A percentile compares a stretch with the other conserved stretches of the same genome.
These are phyloP conservation scores for Butorides virescens DNA, from an alignment of 2,113 vertebrate species.

Conservation along the genomic window DNA sequence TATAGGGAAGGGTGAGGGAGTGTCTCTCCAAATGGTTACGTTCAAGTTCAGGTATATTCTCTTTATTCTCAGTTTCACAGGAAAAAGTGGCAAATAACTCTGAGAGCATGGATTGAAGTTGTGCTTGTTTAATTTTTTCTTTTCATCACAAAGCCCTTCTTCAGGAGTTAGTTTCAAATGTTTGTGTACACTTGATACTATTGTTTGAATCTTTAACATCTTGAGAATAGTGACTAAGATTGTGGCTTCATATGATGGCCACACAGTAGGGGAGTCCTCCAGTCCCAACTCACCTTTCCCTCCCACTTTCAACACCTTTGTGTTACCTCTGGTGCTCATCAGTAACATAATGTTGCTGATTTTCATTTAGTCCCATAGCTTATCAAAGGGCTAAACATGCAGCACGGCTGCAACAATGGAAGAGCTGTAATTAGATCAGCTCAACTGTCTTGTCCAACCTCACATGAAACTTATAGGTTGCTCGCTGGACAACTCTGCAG, in stretches of 20 bases:
- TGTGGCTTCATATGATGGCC: neutral
- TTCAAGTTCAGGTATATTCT: neutral
- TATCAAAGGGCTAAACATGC: neutral
- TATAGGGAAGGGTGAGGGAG: neutral
- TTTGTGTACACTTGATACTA: neutral
- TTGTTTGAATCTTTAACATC: neutral
- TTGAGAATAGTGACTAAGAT: neutral
- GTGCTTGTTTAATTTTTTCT: neutral
- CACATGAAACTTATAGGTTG: neutral
- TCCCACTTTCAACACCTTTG: neutral
- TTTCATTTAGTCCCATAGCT: neutral
- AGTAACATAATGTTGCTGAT: neutral
- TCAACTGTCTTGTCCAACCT: neutral
- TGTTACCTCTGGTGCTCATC: neutral
- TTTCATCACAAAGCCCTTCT: neutral
- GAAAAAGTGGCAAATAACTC: neutral
- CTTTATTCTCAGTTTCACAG: neutral
- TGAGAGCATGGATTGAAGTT: accelerated
- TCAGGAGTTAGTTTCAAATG: neutral
- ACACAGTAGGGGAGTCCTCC: neutral
- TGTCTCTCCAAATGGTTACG: neutral
- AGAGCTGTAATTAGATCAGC: neutral
- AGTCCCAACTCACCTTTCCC: neutral
- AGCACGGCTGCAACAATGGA: neutral
- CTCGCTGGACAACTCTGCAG: neutral